Evolutionary conservation across 2,888 invertebrate genomes (phyloP), one percentile per base, ranked within the genome.

Genomic region (Macropis europaea): DNA sequence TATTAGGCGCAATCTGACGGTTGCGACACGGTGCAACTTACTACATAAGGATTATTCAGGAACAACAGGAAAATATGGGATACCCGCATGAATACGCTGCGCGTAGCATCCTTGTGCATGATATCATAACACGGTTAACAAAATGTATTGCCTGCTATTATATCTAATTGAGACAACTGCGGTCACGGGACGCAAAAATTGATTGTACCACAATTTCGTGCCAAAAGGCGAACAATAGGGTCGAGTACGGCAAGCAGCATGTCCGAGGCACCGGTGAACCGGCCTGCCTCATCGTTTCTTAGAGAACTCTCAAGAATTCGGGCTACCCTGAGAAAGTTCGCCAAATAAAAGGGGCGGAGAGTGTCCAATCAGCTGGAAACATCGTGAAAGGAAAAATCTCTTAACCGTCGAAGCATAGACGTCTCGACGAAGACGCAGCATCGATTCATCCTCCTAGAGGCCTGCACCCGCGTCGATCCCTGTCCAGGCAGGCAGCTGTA

Each of bases 401-500:
- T 0, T 6, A 2, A 5, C 11, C 30, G 9, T 2, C 17, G 7
- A 22, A 11, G 26, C 17, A 38, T 38, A 17, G 11, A 26, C 36
- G 30, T n/a, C 1, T 5, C n/a, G 22, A 36, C 53, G 4, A 7
- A 9, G 22, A 30, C 17, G 30, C 24, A 22, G 19, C 30, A 53
- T 22, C 24, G 30, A 9, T 3, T 43, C 13, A 42, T 59, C 36
- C 54, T 26, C 38, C 40, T n/a, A 36, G 24, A 30, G 43, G 47
- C 53, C 56, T 59, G 62, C 53, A 60, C 48, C 9, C 24, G 11
- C 30, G 9, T 13, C n/a, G 71, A 52, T 71, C 69, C 47, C 61
- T 50, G 61, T 13, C 24, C 28, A 48, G 6, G 13, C 19, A 28
- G 28, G 22, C 43, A 53, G 22, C 30, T 28, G 59, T 38, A 69